Evolutionary conservation across 2,113 vertebrate species (phyloP).

Genomic region (Entomyzon cyanotis): DNA sequence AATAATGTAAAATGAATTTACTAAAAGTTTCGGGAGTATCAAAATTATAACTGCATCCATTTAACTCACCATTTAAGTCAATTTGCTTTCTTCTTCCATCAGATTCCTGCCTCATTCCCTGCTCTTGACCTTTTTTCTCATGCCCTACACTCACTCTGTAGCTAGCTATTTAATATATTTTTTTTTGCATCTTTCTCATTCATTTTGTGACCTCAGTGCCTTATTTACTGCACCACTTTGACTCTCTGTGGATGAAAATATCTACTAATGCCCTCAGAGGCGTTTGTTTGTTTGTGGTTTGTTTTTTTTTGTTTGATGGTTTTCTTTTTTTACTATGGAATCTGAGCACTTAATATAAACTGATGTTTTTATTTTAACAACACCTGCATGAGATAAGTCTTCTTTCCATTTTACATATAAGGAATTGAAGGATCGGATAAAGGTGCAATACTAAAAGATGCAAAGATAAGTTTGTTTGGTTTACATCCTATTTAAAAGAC

Average conservation of each 20-base stretch:
- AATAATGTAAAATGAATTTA: not conserved
- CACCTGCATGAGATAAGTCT: not conserved
- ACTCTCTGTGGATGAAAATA: not conserved
- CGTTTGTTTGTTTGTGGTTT: not conserved
- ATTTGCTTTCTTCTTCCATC: not conserved
- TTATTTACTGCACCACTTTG: not conserved
- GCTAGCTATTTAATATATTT: not conserved
- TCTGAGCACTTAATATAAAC: not conserved
- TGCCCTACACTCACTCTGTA: not conserved
- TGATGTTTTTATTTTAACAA: not conserved
- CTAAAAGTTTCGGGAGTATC: not conserved
- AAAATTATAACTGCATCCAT: not conserved
- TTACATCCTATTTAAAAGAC: not conserved
- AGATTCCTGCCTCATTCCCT: not conserved
- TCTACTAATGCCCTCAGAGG: not conserved
- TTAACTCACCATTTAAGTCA: not conserved
- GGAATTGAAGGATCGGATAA: not conserved
- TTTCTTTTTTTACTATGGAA: not conserved
- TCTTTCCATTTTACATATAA: not conserved
- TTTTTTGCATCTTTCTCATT: not conserved
- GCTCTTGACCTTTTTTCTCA: not conserved
- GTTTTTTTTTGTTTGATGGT: not conserved
- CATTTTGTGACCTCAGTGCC: not conserved
- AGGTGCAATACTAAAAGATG: not conserved
- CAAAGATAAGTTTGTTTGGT: not conserved